Evolutionary conservation across 2,797 vertebrate genomes (phyloP).

Genomic region (Alauda arvensis): DNA sequence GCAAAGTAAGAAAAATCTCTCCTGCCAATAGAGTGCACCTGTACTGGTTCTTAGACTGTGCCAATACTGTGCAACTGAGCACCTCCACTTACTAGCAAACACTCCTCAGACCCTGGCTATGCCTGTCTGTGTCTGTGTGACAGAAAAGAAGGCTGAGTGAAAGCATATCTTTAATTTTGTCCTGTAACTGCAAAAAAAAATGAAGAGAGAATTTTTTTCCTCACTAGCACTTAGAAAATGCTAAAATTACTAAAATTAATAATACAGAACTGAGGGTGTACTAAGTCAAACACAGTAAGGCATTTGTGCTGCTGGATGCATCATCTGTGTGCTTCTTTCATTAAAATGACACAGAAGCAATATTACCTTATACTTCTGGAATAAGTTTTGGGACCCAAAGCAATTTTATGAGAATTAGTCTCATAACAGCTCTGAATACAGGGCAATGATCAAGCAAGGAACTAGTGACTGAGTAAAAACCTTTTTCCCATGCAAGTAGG

Average conservation of each 20-base stretch:
- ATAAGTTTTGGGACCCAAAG: neutral
- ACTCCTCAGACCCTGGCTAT: neutral
- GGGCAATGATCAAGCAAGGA: neutral
- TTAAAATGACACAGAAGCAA: neutral
- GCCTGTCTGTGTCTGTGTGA: neutral
- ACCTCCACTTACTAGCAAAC: neutral
- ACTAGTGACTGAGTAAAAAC: neutral
- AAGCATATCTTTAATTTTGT: neutral
- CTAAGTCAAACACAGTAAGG: neutral
- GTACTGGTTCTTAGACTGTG: neutral
- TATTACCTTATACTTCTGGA: neutral
- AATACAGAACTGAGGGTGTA: neutral
- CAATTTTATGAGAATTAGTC: neutral
- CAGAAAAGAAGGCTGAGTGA: neutral
- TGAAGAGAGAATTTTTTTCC: neutral
- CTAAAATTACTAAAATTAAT: neutral
- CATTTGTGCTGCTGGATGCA: neutral
- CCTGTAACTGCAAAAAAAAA: neutral
- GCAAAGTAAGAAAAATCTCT: conserved; percentile 10
- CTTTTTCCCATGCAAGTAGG: neutral
- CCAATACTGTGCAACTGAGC: neutral
- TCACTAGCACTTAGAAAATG: neutral
- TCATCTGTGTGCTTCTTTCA: neutral
- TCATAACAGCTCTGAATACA: neutral
- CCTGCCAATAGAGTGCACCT: neutral